Base-by-base conservation (phyloP, 2,888 invertebrate genomes). In the Drosophila prolongata region DNA sequence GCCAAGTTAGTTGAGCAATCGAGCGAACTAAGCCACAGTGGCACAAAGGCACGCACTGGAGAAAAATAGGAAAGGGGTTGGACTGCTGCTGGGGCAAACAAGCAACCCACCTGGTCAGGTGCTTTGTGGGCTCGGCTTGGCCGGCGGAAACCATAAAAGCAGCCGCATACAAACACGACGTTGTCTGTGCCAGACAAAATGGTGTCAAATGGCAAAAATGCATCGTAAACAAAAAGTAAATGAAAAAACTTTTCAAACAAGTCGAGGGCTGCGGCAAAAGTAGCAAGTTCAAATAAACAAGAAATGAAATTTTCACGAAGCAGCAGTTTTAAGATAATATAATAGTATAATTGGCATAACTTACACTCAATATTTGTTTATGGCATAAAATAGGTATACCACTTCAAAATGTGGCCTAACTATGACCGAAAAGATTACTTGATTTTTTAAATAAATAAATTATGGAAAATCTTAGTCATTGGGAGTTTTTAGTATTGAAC, bases 191-290 rank as follows among this genome's bases (percentile, higher is more conserved):
- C 75, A 77, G 86, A 77, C 87, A 73, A 83, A 85, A 86, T 86
- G 83, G 85, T 86, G 89, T 86, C 87, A 81, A 83, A 88, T 85
- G 79, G 76, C 84, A 83, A 77, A 65, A 85, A 72, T 78, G 85
- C 87, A 84, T 72, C 76, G 88, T 77, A 77, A 77, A 80, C 72
- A 71, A 67, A 75, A 74, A 64, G 56, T 52, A 71, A 79, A 75
- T 72, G 58, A 57, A 58, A 77, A 75, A 73, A 56, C 62, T 62
- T 64, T 64, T 35, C 57, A 67, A 61, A 44, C 43, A 38, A 34
- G 47, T 52, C 49, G 60, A 66, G 85, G 69, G 76, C 54, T 43
- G 87, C 55, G 47, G 52, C 46, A 35, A 16, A 53, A 50, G 40
- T 61, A 50, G n/a, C 16, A 11, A 27, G 50, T 27, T n/a, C 4